Conservation (phyloP, 2,888 invertebrate species). For the Automeris io region DNA sequence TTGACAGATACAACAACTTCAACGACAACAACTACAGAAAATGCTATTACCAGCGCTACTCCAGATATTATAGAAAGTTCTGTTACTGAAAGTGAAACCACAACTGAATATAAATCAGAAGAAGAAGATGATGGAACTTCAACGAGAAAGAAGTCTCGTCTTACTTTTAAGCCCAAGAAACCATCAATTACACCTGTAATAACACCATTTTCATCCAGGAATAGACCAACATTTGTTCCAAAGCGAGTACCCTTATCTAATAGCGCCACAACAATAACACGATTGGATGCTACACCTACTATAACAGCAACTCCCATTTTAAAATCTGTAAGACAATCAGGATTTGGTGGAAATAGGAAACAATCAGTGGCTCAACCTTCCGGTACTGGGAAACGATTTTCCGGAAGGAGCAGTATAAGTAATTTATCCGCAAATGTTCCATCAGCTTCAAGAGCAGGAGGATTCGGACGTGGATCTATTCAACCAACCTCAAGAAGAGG, state of each 20-base stretch:
- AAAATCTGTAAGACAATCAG: slow-evolving; percentile 75
- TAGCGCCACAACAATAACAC: slow-evolving; percentile 89
- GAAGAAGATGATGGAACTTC: slow-evolving; percentile 73
- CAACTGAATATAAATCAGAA: slow-evolving; percentile 75
- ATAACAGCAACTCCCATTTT: slow-evolving; percentile 92
- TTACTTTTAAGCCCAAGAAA: slow-evolving; percentile 84
- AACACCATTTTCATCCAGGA: slow-evolving; percentile 88
- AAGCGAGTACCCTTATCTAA: slow-evolving; percentile 82
- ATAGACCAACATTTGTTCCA: slow-evolving; percentile 89
- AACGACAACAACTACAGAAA: slow-evolving; percentile 44
- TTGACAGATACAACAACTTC: slow-evolving; percentile 24
- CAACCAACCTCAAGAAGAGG: slow-evolving; percentile 77
- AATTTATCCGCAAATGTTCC: slow-evolving; percentile 53
- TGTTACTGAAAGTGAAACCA: slow-evolving; percentile 74
- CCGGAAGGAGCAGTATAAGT: slow-evolving; percentile 54
- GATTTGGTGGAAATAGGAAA: slow-evolving; percentile 58
- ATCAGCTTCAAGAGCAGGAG: slow-evolving; percentile 51
- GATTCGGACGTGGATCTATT: slow-evolving; percentile 72
- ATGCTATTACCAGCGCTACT: slow-evolving; percentile 77
- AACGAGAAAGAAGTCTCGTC: slow-evolving; percentile 79
- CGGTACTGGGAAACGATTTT: slow-evolving; percentile 62
- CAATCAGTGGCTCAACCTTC: slow-evolving; percentile 42
- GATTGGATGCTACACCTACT: slow-evolving; percentile 90
- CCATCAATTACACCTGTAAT: slow-evolving; percentile 89
- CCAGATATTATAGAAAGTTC: slow-evolving; percentile 86